phyloP scores from a whole-genome alignment of 2,888 invertebrate genomes.

The Lissocephala sabroskyi region DNA sequence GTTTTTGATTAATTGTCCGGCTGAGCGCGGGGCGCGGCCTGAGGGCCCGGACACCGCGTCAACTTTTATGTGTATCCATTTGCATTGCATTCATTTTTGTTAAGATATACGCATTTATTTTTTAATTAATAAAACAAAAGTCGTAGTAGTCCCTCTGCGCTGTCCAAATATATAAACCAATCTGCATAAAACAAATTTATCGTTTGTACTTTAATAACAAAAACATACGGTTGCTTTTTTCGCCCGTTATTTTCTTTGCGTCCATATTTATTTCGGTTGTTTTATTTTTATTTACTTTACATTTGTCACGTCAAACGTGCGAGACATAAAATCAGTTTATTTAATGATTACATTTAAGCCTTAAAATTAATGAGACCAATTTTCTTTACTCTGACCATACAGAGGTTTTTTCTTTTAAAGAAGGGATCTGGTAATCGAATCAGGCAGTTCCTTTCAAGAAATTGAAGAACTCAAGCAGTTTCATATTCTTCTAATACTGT shows the following conservation, averaged over 20 bases:
- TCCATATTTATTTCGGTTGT: background rate
- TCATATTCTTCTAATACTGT: no score
- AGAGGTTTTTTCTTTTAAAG: no score
- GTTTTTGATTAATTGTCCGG: conserved; percentile 31
- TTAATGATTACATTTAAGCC: conserved; percentile 30
- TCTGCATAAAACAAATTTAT: conserved; percentile 6
- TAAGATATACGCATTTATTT: conserved; percentile 16
- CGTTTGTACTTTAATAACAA: background rate
- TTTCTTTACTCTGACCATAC: no score
- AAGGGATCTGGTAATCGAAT: no score
- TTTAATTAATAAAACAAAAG: conserved; percentile 18
- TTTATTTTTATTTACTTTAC: background rate
- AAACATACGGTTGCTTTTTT: background rate
- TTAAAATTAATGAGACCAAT: conserved; percentile 3
- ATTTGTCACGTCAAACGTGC: background rate
- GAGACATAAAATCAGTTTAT: background rate
- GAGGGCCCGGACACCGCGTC: conserved; percentile 7
- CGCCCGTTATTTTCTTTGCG: background rate
- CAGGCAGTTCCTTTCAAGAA: no score
- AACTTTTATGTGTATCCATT: background rate
- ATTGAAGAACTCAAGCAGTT: no score
- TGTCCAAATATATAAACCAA: no score
- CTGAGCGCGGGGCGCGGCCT: background rate
- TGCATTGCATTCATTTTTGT: background rate
- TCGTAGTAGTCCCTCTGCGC: no score